phyloP scores from a whole-genome alignment of 2,113 vertebrate species.

The Lagopus muta region DNA sequence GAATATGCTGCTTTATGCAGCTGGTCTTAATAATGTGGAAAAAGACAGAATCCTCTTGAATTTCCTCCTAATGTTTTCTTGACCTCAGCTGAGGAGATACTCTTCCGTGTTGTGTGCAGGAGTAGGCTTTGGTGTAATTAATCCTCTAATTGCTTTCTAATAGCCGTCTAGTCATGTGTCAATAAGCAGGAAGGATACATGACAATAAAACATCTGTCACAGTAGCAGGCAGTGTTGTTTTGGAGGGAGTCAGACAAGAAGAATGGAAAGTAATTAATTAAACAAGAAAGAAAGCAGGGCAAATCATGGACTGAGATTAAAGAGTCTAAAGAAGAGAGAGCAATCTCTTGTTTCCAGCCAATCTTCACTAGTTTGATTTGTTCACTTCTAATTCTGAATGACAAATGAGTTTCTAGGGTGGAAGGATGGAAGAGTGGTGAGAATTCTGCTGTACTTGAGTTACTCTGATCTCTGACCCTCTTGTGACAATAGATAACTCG shows the following conservation, averaged over 20 bases:
- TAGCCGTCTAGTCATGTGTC: conserved; percentile 40
- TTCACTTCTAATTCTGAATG: neutral
- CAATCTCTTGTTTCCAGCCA: neutral
- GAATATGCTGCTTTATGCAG: neutral
- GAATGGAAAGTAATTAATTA: neutral
- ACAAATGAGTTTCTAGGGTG: neutral
- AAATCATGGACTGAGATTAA: neutral
- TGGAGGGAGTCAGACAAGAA: neutral
- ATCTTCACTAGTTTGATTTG: conserved; percentile 2
- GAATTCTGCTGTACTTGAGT: neutral
- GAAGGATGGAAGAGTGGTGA: neutral
- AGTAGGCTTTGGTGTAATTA: conserved; percentile 24
- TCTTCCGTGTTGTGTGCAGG: neutral
- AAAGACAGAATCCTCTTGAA: neutral
- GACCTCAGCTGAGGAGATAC: neutral
- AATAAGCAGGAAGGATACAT: conserved; percentile 11
- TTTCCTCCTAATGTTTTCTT: neutral
- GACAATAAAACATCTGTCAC: conserved; percentile 3
- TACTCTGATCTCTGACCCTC: neutral
- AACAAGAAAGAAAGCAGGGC: neutral
- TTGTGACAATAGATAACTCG: neutral
- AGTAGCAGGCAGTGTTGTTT: neutral
- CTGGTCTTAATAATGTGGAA: neutral
- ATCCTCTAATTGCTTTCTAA: conserved; percentile 46
- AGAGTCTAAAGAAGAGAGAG: neutral